These are phyloP conservation scores for Platycheirus rosarum DNA, from an alignment of 2,888 invertebrate genomes.

Conservation along the genomic window DNA sequence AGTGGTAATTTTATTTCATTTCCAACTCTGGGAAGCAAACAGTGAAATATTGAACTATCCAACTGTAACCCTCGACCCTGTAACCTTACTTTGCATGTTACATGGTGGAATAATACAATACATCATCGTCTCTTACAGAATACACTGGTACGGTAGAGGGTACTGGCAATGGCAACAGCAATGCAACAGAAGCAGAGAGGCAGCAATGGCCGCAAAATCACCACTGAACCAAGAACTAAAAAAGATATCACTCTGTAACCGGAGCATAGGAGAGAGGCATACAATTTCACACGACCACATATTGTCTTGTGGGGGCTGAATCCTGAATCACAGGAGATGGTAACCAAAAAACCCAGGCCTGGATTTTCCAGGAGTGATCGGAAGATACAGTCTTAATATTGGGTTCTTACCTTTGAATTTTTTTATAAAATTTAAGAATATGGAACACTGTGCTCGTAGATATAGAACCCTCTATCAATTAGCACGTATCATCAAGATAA, in stretches of 20 bases:
- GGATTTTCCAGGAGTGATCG: background rate
- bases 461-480: too few relatives aligned
- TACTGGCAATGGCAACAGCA: conserved; percentile 18
- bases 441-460: too few relatives aligned
- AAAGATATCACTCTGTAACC: conserved; percentile 62
- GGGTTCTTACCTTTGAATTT: too few relatives aligned
- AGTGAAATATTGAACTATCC: conserved; percentile 74
- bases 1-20: conserved; percentile 74
- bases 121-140: conserved; percentile 65
- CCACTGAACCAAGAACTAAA: conserved; percentile 63
- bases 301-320: conserved; percentile 66
- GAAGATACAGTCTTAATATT: too few relatives aligned
- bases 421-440: too few relatives aligned
- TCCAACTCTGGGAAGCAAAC: conserved; percentile 73
- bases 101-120: conserved; percentile 66
- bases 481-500: too few relatives aligned
- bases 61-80: conserved; percentile 71
- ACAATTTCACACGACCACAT: conserved; percentile 70
- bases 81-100: conserved; percentile 70
- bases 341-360: background rate
- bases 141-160: background rate
- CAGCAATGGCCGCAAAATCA: conserved; percentile 39
- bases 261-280: conserved; percentile 57
- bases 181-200: conserved; percentile 21
- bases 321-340: conserved; percentile 56